Percentiles rank a stretch among this genome's conserved stretches.
phyloP scores from a whole-genome alignment of 2,888 invertebrate species.

The Dryobotodes eremita region DNA sequence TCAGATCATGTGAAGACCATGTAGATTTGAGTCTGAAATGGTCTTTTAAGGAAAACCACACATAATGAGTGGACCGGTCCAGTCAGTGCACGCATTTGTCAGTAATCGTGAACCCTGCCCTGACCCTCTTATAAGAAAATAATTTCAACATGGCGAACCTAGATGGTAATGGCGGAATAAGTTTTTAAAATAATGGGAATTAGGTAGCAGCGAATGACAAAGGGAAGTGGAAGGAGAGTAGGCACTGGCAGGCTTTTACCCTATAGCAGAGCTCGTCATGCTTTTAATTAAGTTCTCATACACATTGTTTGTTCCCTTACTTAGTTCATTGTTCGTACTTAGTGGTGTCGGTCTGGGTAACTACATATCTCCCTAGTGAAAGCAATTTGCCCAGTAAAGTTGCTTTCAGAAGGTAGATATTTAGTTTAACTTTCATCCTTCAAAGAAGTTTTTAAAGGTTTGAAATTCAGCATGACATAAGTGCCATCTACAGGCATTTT shows the following conservation, averaged over 20 bases:
- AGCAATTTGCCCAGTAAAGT: background rate
- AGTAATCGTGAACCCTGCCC: too few species aligned
- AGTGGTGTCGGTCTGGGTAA: background rate
- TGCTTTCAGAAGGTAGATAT: background rate
- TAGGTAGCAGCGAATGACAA: background rate
- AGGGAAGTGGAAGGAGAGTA: background rate
- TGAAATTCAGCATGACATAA: background rate
- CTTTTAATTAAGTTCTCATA: background rate
- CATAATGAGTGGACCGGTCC: too few species aligned
- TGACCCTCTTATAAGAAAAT: too few species aligned
- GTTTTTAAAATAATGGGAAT: too few species aligned
- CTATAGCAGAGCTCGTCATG: background rate
- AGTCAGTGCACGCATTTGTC: too few species aligned
- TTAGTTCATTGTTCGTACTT: background rate
- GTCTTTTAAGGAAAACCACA: too few species aligned
- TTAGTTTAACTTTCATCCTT: background rate
- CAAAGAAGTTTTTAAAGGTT: background rate
- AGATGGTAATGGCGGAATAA: background rate
- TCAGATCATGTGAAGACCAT: too few species aligned
- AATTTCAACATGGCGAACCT: background rate
- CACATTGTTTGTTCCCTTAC: background rate
- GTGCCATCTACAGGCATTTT: slow-evolving; percentile 7
- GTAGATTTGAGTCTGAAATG: too few species aligned
- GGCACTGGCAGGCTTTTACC: background rate
- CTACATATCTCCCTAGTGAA: background rate